Base-by-base conservation (phyloP, 2,888 invertebrate genomes). In the Neoaliturus tenellus region DNA sequence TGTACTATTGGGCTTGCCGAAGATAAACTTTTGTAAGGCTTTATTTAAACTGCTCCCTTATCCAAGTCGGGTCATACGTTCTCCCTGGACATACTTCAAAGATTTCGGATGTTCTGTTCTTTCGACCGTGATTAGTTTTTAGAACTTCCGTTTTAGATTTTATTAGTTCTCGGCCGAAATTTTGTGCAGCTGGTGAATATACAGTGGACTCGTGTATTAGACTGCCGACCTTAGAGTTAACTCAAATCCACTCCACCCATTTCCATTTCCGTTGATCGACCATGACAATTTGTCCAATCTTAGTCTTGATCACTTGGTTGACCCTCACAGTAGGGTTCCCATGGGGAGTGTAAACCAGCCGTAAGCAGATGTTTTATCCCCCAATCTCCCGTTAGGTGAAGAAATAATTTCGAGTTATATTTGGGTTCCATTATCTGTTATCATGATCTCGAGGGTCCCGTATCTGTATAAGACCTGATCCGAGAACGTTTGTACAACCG, bases 291-390 rank as follows among this genome's bases (percentile, higher is more conserved):
- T 88, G 85, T 0, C 88, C 85, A 0, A 89, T 88, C 88, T 90
- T 89, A 0, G 89, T 89, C 80, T 89, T 88, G 0, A 89, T 23
- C 0, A 87, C 87, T 14, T 86, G 81, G 78, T 89, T 90, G 0
- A 86, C 83, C 6, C 89, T 41, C 84, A 90, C 89, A 0, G 88
- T 88, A 0, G 89, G 89, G 81, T 90, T 90, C 6, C 87, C 87
- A 41, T 89, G 89, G 0, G 88, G 87, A 1, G 87, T 23, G 71
- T 89, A 86, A 6, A 86, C n/a, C 86, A 0, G 89, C 88, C 0
- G 88, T 89, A 1, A 82, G 33, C 0, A 85, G 85, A 73, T 88
- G 87, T 6, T 58, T 48, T 2, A 87, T 85, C 0, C 81, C 73
- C 3, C 80, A 62, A 0, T 83, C 75, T 8, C 44, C 31, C 0